Conservation (phyloP, 35 echinoderm and acorn worm species). For the Amphiura filiformis region DNA sequence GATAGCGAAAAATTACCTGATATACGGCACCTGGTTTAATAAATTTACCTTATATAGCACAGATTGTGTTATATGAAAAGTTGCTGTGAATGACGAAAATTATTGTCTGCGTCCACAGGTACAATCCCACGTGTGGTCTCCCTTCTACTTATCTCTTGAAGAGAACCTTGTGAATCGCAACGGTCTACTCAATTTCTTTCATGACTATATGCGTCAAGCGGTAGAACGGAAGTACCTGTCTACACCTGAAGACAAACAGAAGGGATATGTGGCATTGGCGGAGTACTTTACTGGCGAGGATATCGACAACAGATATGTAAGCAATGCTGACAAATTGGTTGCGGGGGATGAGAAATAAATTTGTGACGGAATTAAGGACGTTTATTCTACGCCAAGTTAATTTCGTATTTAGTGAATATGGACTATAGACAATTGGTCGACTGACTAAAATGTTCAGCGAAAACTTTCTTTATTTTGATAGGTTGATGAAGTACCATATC, state of each 20-base stretch:
- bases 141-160: constrained; percentile 85
- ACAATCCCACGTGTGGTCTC: constrained; percentile 68
- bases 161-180: constrained; percentile 91
- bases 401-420: too few species aligned
- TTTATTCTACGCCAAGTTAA: too few species aligned
- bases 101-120: constrained; percentile 31
- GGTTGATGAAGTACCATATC: constrained; percentile 79
- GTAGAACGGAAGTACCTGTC: constrained; percentile 81
- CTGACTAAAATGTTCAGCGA: too few species aligned
- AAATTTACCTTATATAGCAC: too few species aligned
- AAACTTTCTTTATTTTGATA: constrained; percentile 1
- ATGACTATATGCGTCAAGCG: constrained; percentile 87
- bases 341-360: too few species aligned
- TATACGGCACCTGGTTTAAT: too few species aligned
- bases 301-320: constrained; percentile 87
- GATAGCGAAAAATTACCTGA: too few species aligned
- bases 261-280: constrained; percentile 54
- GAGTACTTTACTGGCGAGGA: constrained; percentile 78
- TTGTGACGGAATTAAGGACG: too few species aligned
- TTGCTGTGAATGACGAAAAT: too few species aligned
- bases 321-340: background rate
- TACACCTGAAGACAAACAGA: constrained; percentile 53
- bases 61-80: too few species aligned
- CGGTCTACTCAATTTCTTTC: constrained; percentile 94
- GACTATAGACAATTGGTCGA: too few species aligned